Evolutionary conservation across 2,888 invertebrate genomes (phyloP).

Genomic region (Fissipunctia ypsillon): DNA sequence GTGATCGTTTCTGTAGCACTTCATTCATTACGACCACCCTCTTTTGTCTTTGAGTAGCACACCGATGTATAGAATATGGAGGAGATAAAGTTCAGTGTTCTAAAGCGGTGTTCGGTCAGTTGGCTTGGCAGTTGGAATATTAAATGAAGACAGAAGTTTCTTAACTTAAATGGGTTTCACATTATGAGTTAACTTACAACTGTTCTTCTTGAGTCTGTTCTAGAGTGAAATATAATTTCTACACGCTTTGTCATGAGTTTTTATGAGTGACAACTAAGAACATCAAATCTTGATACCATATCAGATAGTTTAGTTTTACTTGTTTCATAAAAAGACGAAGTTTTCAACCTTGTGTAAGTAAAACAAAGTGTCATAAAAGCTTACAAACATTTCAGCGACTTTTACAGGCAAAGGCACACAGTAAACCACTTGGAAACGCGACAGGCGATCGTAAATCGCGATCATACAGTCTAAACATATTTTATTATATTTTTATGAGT

Average conservation of each 20-base stretch:
- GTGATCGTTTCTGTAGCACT: slow-evolving; percentile 74
- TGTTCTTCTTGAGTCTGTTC: not conserved
- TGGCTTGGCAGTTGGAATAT: slow-evolving; percentile 21
- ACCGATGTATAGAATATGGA: slow-evolving; percentile 60
- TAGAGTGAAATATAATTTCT: slow-evolving; percentile 1
- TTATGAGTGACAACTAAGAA: not conserved
- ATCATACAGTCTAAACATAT: slow-evolving; percentile 19
- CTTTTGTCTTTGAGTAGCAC: slow-evolving; percentile 71
- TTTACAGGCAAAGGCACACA: slow-evolving; percentile 12
- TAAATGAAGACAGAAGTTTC: slow-evolving; percentile 30
- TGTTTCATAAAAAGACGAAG: not conserved
- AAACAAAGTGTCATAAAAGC: slow-evolving; percentile 27
- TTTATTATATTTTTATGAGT: slow-evolving; percentile 43
- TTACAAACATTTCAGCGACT: slow-evolving; percentile 27
- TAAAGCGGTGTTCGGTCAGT: slow-evolving; percentile 2
- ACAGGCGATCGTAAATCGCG: slow-evolving; percentile 46
- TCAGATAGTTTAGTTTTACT: not conserved
- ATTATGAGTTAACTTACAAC: slow-evolving; percentile 8
- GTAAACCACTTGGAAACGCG: slow-evolving; percentile 18
- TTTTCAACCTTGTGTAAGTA: slow-evolving; percentile 22
- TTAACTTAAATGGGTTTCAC: slow-evolving; percentile 25
- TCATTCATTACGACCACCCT: slow-evolving; percentile 79
- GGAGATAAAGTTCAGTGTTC: slow-evolving; percentile 39
- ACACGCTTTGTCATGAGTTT: not conserved
- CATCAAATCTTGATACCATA: slow-evolving; percentile 1